A percentile compares a stretch with the other conserved stretches of the same genome.
phyloP scores from a whole-genome alignment of 2,888 invertebrate genomes.

The Hedya salicella region DNA sequence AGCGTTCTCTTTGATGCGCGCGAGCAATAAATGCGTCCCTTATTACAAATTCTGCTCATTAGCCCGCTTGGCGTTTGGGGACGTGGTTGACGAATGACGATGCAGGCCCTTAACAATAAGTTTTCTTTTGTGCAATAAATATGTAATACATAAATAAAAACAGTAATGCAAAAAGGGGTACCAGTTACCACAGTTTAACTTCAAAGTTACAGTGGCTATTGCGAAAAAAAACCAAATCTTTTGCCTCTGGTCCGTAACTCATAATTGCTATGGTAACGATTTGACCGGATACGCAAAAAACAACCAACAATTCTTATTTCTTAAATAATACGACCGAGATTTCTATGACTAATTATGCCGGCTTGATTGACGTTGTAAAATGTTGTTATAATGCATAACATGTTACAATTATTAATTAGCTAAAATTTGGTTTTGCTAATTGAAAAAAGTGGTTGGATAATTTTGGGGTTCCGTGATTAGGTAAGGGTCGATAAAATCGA shows the following conservation, averaged over 20 bases:
- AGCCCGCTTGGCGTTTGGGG: too few relatives aligned
- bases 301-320: not conserved
- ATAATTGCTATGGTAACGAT: conserved; percentile 33
- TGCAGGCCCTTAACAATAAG: too few relatives aligned
- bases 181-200: too few relatives aligned
- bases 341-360: not conserved
- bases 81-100: too few relatives aligned
- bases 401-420: conserved; percentile 35
- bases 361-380: conserved; percentile 39
- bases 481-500: too few relatives aligned
- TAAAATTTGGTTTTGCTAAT: conserved; percentile 9
- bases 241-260: conserved; percentile 38
- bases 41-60: too few relatives aligned
- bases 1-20: too few relatives aligned
- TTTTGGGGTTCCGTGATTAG: conserved; percentile 5
- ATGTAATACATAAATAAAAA: too few relatives aligned
- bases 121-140: too few relatives aligned
- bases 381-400: conserved; percentile 34
- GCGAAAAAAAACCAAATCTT: conserved; percentile 27
- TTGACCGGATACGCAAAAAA: conserved; percentile 35
- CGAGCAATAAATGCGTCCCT: too few relatives aligned
- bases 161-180: too few relatives aligned
- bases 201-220: conserved; percentile 3
- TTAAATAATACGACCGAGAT: conserved; percentile 2
- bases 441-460: conserved; percentile 18